Percentiles rank a stretch among this genome's conserved stretches.
Conservation (phyloP, 1,140 invertebrate species). For the Pseudomyrmex pallidus region DNA sequence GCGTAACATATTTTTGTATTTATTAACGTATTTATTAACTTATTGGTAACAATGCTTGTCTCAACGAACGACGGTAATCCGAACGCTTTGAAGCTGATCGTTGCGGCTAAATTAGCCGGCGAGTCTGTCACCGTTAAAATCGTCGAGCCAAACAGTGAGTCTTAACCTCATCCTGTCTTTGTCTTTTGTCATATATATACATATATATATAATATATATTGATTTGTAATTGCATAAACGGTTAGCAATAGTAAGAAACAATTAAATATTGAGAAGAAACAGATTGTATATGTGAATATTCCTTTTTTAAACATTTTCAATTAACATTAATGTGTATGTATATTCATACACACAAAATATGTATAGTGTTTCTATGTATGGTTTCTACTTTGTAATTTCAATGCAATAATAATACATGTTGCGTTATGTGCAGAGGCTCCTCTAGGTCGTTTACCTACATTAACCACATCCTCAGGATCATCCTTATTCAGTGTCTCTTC, state of each 20-base stretch:
- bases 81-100: conserved; percentile 88
- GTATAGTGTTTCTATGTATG: conserved; percentile 5
- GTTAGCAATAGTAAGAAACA: conserved; percentile 5
- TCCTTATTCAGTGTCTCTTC: conserved; percentile 86
- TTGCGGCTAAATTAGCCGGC: conserved; percentile 88
- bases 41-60: conserved; percentile 87
- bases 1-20: conserved; percentile 80
- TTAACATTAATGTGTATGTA: conserved; percentile 13
- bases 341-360: too few relatives aligned
- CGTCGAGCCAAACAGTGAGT: conserved; percentile 86
- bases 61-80: conserved; percentile 90
- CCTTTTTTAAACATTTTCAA: conserved; percentile 36
- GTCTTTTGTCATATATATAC: too few relatives aligned
- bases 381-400: conserved; percentile 16
- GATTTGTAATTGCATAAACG: conserved; percentile 2
- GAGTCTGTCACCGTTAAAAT: conserved; percentile 85
- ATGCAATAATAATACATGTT: conserved; percentile 41
- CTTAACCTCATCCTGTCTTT: conserved; percentile 74
- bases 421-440: conserved; percentile 67
- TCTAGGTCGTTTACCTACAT: conserved; percentile 83
- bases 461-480: conserved; percentile 83
- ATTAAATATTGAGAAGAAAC: conserved; percentile 10
- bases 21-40: conserved; percentile 82
- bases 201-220: background rate
- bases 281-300: background rate